Evolutionary conservation across 92 coral and sea anemone genomes (phyloP).

Genomic region (Montipora capitata): DNA sequence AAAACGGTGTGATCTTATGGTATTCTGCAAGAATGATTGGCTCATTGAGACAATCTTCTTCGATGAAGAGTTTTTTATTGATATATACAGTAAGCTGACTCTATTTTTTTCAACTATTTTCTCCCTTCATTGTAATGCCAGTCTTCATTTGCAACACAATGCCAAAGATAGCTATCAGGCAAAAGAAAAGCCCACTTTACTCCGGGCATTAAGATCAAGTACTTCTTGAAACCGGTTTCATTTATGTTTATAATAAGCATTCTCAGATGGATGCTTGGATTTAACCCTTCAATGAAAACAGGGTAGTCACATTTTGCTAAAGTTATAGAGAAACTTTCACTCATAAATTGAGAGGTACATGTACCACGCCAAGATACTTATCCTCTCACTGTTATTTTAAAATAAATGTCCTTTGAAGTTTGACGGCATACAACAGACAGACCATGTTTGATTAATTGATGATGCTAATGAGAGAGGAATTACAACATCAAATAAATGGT

Average conservation of each 20-base stretch:
- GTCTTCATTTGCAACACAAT: background rate
- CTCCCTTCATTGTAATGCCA: constrained; percentile 19
- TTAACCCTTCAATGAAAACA: background rate
- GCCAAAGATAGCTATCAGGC: too few species aligned
- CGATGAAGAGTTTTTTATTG: constrained; percentile 54
- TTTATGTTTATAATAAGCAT: too few species aligned
- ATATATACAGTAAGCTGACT: constrained; percentile 47
- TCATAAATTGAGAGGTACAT: background rate
- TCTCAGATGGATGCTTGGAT: background rate
- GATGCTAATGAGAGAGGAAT: constrained; percentile 60
- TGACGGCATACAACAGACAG: constrained; percentile 59
- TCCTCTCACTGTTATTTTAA: constrained; percentile 31
- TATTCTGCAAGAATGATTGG: constrained; percentile 63
- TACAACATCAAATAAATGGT: constrained; percentile 40
- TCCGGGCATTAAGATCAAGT: too few species aligned
- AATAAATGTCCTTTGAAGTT: constrained; percentile 60
- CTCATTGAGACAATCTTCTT: constrained; percentile 60
- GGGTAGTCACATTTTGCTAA: constrained; percentile 49
- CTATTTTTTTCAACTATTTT: constrained; percentile 43
- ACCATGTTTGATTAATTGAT: constrained; percentile 58
- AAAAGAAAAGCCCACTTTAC: too few species aligned
- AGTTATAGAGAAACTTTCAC: background rate
- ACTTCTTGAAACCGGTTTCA: too few species aligned
- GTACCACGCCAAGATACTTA: background rate
- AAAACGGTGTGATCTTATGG: constrained; percentile 68